These are phyloP conservation scores for Tylochromis polylepis DNA, from an alignment of 2,113 vertebrate genomes.

Conservation along the genomic window DNA sequence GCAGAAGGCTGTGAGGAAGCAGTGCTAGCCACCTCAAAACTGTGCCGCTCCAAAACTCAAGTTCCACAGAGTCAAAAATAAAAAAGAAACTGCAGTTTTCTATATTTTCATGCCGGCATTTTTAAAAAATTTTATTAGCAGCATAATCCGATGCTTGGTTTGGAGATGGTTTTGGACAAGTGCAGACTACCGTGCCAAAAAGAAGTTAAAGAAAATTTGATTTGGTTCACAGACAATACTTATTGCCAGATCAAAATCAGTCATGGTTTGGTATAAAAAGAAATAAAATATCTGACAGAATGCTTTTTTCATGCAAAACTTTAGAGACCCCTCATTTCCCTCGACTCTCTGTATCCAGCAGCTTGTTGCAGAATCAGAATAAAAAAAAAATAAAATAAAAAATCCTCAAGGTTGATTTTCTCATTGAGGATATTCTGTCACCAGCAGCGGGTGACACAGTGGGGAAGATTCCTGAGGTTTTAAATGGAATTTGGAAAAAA, in stretches of 20 bases:
- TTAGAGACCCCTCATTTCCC: not conserved
- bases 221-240: not conserved
- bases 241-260: not conserved
- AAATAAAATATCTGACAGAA: not conserved
- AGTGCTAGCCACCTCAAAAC: not conserved
- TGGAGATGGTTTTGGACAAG: not conserved
- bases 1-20: not conserved
- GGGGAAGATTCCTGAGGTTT: conserved; percentile 50
- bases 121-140: not conserved
- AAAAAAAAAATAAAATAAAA: not conserved
- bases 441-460: not conserved
- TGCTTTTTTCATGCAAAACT: not conserved
- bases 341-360: rapidly evolving
- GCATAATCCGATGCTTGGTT: not conserved
- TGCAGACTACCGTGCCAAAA: not conserved
- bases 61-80: not conserved
- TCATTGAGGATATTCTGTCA: conserved; percentile 7
- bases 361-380: not conserved
- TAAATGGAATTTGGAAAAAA: conserved; percentile 25
- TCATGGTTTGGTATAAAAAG: not conserved
- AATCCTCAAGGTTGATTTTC: not conserved
- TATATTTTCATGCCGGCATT: not conserved
- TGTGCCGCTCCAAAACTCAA: not conserved
- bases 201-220: not conserved
- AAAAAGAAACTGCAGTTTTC: not conserved